A percentile compares a stretch with the other conserved stretches of the same genome.
Conservation (phyloP, 1,140 invertebrate genomes). For the Philaenus spumarius region DNA sequence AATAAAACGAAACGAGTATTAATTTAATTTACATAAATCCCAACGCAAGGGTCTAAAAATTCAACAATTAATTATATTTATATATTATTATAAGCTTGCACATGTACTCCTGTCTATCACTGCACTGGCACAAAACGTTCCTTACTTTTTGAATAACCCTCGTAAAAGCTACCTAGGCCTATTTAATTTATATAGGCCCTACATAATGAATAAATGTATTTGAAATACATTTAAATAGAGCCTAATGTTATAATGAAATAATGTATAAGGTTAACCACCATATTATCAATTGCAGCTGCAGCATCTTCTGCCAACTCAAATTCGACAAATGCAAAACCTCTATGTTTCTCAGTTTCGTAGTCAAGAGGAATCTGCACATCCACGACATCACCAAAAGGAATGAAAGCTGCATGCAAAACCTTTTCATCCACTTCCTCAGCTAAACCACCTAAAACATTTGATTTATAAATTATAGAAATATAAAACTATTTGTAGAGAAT, state of each 20-base stretch:
- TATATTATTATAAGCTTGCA: too few species aligned
- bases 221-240: too few species aligned
- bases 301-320: slow-evolving; percentile 95
- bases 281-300: slow-evolving; percentile 96
- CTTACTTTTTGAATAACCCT: too few species aligned
- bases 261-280: slow-evolving; percentile 62
- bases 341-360: slow-evolving; percentile 95
- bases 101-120: too few species aligned
- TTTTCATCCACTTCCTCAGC: slow-evolving; percentile 98
- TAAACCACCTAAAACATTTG: slow-evolving; percentile 62
- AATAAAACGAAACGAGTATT: too few species aligned
- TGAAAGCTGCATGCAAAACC: slow-evolving; percentile 91
- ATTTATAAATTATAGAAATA: slow-evolving; percentile 1
- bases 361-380: slow-evolving; percentile 97
- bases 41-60: too few species aligned
- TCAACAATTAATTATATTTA: too few species aligned
- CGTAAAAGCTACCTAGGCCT: too few species aligned
- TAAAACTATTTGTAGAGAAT: background rate
- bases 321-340: slow-evolving; percentile 98
- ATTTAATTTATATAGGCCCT: too few species aligned
- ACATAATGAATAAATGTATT: too few species aligned
- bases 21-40: too few species aligned
- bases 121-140: too few species aligned
- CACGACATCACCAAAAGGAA: slow-evolving; percentile 95
- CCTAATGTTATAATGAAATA: background rate